These are phyloP conservation scores for Cinara cedri DNA, from an alignment of 2,888 invertebrate genomes.

Conservation along the genomic window DNA sequence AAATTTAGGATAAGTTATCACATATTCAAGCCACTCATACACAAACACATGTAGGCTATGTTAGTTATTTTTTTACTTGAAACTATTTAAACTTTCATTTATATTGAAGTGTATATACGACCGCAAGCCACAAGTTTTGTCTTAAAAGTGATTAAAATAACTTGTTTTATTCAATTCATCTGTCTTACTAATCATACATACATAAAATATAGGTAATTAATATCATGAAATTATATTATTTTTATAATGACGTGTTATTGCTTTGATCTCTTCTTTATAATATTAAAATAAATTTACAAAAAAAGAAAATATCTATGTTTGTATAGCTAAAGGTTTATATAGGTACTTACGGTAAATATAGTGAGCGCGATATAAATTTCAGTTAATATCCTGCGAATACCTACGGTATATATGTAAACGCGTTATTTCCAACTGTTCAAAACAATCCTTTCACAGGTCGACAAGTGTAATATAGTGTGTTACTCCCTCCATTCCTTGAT, in stretches of 20 bases:
- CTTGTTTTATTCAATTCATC: background rate
- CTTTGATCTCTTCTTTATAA: slow-evolving; percentile 22
- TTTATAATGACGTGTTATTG: slow-evolving; percentile 28
- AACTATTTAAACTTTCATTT: slow-evolving; percentile 3
- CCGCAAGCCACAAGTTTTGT: slow-evolving; percentile 33
- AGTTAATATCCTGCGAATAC: background rate
- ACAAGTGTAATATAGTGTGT: background rate
- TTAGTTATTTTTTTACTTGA: slow-evolving; percentile 31
- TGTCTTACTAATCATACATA: no score
- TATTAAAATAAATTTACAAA: background rate
- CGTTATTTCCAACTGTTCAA: slow-evolving; percentile 20
- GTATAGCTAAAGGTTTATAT: no score
- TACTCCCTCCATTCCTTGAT: background rate
- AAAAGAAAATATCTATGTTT: slow-evolving; percentile 11
- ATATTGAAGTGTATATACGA: slow-evolving; percentile 14
- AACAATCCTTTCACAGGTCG: slow-evolving; percentile 18
- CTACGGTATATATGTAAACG: slow-evolving; percentile 26
- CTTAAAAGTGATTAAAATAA: background rate
- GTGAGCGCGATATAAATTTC: background rate
- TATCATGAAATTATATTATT: background rate
- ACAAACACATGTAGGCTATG: slow-evolving; percentile 39
- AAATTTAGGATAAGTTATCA: slow-evolving; percentile 42
- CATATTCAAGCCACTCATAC: slow-evolving; percentile 52
- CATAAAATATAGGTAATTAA: background rate
- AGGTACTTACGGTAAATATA: slow-evolving; percentile 31